These are phyloP conservation scores for Adineta ricciae DNA, from an alignment of 2,888 invertebrate species.

Conservation along the genomic window DNA sequence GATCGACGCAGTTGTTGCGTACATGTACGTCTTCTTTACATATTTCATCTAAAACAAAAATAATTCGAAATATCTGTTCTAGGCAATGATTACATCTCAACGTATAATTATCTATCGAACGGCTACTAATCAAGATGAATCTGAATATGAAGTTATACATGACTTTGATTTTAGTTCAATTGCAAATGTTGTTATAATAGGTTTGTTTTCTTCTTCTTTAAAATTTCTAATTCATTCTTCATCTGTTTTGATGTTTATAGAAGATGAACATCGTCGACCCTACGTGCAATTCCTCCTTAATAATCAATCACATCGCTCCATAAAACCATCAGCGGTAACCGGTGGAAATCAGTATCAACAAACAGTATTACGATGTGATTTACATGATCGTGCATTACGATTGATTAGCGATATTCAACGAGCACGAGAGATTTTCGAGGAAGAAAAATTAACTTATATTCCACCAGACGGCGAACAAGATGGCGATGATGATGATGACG, in stretches of 20 bases:
- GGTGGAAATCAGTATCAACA: not conserved
- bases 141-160: not conserved
- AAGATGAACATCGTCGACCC: not conserved
- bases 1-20: not conserved
- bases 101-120: constrained; percentile 6
- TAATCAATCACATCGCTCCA: not conserved
- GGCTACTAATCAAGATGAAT: not conserved
- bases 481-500: not conserved
- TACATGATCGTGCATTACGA: not conserved
- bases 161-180: not conserved
- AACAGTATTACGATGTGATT: not conserved
- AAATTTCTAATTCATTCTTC: not conserved
- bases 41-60: not conserved
- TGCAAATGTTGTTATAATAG: not conserved
- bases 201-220: not conserved
- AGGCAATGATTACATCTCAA: constrained; percentile 14
- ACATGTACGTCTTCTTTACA: not conserved
- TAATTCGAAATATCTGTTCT: not conserved
- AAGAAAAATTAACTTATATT: constrained; percentile 7
- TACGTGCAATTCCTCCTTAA: not conserved
- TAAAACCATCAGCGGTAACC: not conserved
- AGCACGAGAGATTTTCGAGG: not conserved
- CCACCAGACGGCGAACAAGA: not conserved
- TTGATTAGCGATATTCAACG: not conserved
- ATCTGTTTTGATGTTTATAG: not conserved